A percentile compares a stretch with the other conserved stretches of the same genome.
These are phyloP conservation scores for Stenodema calcarata DNA, from an alignment of 2,888 invertebrate species.

Conservation along the genomic window DNA sequence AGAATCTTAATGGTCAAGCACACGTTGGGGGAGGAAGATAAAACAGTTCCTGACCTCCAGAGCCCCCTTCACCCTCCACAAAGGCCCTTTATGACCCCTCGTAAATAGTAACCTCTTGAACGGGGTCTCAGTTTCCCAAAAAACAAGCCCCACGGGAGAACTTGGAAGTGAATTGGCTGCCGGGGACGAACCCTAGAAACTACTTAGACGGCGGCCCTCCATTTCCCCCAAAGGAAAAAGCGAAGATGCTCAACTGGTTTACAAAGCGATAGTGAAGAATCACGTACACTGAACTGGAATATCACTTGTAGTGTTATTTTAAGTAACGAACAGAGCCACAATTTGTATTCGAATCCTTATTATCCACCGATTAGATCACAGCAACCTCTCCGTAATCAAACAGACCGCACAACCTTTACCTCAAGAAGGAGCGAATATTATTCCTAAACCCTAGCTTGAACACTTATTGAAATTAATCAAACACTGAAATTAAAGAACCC, in stretches of 20 bases:
- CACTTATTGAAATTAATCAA: too few relatives aligned
- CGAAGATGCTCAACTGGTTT: background rate
- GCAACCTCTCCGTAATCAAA: too few relatives aligned
- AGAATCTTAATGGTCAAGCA: constrained; percentile 48
- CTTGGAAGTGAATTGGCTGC: constrained; percentile 43
- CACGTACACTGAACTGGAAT: background rate
- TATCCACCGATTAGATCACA: too few relatives aligned
- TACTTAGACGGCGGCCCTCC: background rate
- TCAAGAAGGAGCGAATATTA: too few relatives aligned
- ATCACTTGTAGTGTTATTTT: too few relatives aligned
- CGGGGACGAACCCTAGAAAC: constrained; percentile 1
- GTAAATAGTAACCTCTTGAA: constrained; percentile 46
- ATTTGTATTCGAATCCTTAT: too few relatives aligned
- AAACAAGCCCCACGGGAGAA: constrained; percentile 43
- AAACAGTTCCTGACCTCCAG: constrained; percentile 13
- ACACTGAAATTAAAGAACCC: too few relatives aligned
- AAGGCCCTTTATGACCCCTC: constrained; percentile 45
- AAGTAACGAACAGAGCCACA: too few relatives aligned
- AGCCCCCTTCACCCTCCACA: constrained; percentile 15
- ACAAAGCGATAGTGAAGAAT: background rate
- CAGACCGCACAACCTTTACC: too few relatives aligned
- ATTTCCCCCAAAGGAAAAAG: background rate
- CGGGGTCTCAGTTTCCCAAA: constrained; percentile 23
- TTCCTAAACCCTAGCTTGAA: too few relatives aligned
- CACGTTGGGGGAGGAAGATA: constrained; percentile 10